Base-by-base conservation (phyloP, 2,113 vertebrate genomes). In the Hoplias malabaricus region DNA sequence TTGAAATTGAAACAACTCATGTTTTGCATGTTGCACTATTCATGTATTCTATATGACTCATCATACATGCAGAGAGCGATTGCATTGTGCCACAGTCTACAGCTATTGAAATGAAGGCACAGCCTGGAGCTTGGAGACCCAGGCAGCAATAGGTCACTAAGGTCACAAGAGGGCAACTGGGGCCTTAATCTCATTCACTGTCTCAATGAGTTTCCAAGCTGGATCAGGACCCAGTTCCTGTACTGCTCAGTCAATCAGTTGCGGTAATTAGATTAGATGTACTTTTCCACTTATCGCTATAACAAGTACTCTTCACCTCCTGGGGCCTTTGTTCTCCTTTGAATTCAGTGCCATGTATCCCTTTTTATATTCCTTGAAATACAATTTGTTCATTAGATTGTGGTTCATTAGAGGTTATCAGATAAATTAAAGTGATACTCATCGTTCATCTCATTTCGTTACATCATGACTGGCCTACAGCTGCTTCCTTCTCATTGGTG, bases 211-310 rank as follows among this genome's bases (percentile, higher is more conserved):
- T 12, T 56, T 29, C 61, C 29, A 4, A 1, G 10, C 25, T 57
- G 62, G 57, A 61, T 69, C 5, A 53, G 66, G 79, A 75, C 78
- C 86, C 61, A 82, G 85, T 85, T 88, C 77, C 69, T 71, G 78
- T 73, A 81, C 40, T 21, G 57, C 27, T 31, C 40, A 53, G 19
- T 36, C 5, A 29, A 66, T 71, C 50, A 34, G 21, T 48, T 19
- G 27, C 13, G 67, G 0, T 76, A 71, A 71, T n/a, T 56, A n/a
- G n/a, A 53, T 70, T 29, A 54, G 36, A 29, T 33, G 38, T 38
- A 53, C 46, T 61, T 50, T 69, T 48, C 42, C 46, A 46, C 36
- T 38, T 4, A 43, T 56, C 5, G 27, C 43, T 42, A 36, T 38
- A 29, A 16, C 0, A 56, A 38, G 16, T 25, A 38, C 0, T 6